Conservation (phyloP, 2,113 vertebrate species). For the Ranitomeya variabilis region DNA sequence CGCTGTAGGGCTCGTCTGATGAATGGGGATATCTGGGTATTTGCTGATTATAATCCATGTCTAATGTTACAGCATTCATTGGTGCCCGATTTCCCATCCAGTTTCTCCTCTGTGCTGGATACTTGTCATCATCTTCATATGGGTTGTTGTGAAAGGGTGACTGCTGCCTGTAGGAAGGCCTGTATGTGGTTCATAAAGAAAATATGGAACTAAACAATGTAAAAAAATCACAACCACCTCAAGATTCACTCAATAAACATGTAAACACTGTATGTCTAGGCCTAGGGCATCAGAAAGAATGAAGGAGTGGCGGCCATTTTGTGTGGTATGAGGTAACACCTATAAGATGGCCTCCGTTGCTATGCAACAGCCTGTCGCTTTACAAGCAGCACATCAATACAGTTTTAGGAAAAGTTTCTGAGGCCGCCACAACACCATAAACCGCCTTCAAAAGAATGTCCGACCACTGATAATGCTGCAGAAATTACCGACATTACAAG, state of each 20-base stretch:
- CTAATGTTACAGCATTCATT: constrained; percentile 57
- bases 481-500: too few species aligned
- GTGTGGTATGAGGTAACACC: background rate
- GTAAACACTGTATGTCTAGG: background rate
- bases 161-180: constrained; percentile 52
- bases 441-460: too few species aligned
- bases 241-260: background rate
- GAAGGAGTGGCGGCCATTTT: background rate
- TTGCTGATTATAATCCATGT: background rate
- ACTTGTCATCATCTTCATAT: background rate
- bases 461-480: too few species aligned
- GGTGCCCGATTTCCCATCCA: constrained; percentile 57
- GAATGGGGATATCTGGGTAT: background rate
- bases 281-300: background rate
- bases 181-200: background rate
- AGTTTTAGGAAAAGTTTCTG: too few species aligned
- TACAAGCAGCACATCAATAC: too few species aligned
- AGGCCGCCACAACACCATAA: too few species aligned
- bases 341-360: background rate
- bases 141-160: constrained; percentile 28
- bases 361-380: background rate
- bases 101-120: constrained; percentile 17
- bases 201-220: background rate
- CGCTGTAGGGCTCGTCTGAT: constrained; percentile 26
- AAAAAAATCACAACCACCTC: background rate